Evolutionary conservation across 2,113 vertebrate genomes (phyloP).

Genomic region (Bucco capensis): DNA sequence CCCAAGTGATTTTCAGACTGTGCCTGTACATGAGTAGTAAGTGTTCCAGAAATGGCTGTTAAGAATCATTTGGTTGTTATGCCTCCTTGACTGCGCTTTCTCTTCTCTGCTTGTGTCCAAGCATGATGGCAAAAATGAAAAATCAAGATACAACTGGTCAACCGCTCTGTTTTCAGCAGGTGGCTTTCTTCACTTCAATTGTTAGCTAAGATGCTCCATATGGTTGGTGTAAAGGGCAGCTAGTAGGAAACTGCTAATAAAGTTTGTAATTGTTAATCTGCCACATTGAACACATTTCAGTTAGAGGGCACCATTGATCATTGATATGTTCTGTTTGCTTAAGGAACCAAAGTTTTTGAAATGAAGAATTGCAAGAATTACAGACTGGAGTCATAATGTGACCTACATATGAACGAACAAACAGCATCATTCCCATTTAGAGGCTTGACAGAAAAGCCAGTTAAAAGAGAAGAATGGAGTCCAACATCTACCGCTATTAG

Average conservation of each 20-base stretch:
- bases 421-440: neutral
- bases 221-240: neutral
- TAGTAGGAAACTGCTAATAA: neutral
- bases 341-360: neutral
- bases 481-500: no score
- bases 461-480: no score
- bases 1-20: no score
- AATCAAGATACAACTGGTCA: neutral
- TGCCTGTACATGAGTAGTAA: no score
- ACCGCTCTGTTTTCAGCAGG: neutral
- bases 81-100: neutral
- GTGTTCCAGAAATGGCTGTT: neutral
- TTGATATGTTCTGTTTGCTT: neutral
- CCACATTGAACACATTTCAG: neutral
- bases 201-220: neutral
- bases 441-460: no score
- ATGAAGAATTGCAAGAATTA: neutral
- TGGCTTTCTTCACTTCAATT: neutral
- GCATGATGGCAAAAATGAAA: neutral
- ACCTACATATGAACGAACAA: neutral
- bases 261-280: neutral
- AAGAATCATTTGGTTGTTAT: neutral
- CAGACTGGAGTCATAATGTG: neutral
- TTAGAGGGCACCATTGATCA: neutral
- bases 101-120: neutral